Base-by-base conservation (phyloP, 1,140 invertebrate species). In the Cydia pomonella region DNA sequence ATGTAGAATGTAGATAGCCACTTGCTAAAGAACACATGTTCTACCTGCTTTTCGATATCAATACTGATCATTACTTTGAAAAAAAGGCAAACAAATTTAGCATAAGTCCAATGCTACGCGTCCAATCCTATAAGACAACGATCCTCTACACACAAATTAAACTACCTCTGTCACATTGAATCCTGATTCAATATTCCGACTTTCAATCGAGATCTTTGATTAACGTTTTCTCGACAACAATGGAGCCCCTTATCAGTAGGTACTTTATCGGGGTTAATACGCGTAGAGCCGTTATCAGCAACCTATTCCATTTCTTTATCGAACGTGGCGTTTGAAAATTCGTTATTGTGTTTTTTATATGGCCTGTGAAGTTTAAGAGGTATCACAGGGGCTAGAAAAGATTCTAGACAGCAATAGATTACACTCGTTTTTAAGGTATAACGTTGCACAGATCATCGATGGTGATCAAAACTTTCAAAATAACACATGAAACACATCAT, bases 181-280 rank as follows among this genome's bases (percentile, higher is more conserved):
- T 82, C 79, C 79, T 62, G 77, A 82, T 80, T 79, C 62, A 74
- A 77, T 79, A 82, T 79, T 79, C 73, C 77, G 85, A 85, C 87
- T 91, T 89, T 86, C 84, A 91, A 89, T 90, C 83, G 82, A 82
- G 87, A 92, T 91, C 85, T 85, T 84, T 86, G 89, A 91, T 91
- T 91, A 91, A 82, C 79, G 82, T 83, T 84, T 84, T 74, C 27
- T 59, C 50, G 75, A 83, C 86, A 89, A 92, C 89, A 92, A 92
- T 91, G 77, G 86, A 75, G 50, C 38, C 73, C 47, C 53, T 92
- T 92, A 92, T 92, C 89, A 86, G 23, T n/a, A n/a, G n/a, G n/a
- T 53, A 74, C 74, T 84, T 92, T 92, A 92, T 92, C 91, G 85
- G 75, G 82, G 85, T 90, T 92, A 92, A 92, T 91, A 87, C 85